These are phyloP conservation scores for Pseudanteris insignis DNA, from an alignment of 2,888 invertebrate genomes.

Conservation along the genomic window DNA sequence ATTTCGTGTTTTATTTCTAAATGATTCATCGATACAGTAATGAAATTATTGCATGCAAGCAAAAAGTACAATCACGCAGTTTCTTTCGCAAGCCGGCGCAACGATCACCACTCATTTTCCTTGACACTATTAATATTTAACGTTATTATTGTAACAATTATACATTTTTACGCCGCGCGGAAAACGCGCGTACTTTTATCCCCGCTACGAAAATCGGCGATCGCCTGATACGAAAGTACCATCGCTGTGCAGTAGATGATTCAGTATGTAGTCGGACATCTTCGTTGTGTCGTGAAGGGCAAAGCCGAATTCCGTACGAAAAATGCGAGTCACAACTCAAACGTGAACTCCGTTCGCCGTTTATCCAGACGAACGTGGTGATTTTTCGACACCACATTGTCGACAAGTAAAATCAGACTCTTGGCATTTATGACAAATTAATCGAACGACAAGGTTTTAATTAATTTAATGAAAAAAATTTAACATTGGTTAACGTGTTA, in stretches of 20 bases:
- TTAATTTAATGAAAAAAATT: too few relatives aligned
- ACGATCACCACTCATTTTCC: conserved; percentile 46
- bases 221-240: conserved; percentile 29
- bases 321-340: too few relatives aligned
- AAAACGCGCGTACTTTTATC: conserved; percentile 27
- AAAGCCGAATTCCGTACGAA: conserved; percentile 24
- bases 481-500: too few relatives aligned
- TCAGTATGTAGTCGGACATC: conserved; percentile 45
- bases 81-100: conserved; percentile 42
- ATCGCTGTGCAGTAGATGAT: conserved; percentile 37
- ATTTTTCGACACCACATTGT: too few relatives aligned
- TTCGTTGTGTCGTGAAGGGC: conserved; percentile 32
- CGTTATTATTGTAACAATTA: conserved; percentile 46
- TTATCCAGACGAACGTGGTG: too few relatives aligned
- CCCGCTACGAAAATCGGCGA: conserved; percentile 14
- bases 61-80: conserved; percentile 46
- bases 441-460: background rate
- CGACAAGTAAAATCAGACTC: too few relatives aligned
- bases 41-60: conserved; percentile 43
- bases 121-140: conserved; percentile 47
- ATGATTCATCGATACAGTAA: conserved; percentile 40
- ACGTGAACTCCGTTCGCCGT: too few relatives aligned
- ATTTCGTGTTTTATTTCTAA: conserved; percentile 39
- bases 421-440: background rate
- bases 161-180: conserved; percentile 26